phyloP scores from a whole-genome alignment of 2,113 vertebrate genomes.

The Lampris incognitus region DNA sequence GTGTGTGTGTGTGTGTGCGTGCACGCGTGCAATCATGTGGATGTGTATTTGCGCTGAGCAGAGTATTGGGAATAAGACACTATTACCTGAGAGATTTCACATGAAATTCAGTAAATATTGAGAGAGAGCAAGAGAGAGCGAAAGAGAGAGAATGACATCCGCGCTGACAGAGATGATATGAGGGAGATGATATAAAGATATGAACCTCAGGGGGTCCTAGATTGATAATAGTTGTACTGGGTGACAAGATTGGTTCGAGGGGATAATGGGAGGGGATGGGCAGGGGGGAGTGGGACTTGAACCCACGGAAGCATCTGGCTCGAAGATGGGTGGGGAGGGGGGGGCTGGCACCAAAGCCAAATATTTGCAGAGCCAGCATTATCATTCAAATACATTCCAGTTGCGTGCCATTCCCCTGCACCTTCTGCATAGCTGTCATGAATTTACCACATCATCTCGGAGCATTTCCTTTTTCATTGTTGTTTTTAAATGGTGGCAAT shows the following conservation, averaged over 20 bases:
- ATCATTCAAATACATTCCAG: neutral
- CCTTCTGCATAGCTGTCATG: neutral
- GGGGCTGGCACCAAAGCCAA: constrained; percentile 11
- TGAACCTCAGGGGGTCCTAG: constrained; percentile 58
- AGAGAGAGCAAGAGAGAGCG: constrained; percentile 30
- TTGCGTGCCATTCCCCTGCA: no score
- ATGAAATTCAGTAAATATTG: constrained; percentile 75
- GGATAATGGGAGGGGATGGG: constrained; percentile 1
- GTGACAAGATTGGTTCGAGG: constrained; percentile 54
- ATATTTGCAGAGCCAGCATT: neutral
- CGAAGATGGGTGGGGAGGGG: constrained; percentile 3
- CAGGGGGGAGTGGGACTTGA: constrained; percentile 56
- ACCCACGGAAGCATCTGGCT: constrained; percentile 64
- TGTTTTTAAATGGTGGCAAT: constrained; percentile 32
- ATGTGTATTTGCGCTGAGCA: constrained; percentile 14
- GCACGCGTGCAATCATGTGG: neutral
- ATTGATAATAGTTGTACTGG: constrained; percentile 75
- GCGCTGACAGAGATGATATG: neutral
- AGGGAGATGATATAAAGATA: constrained; percentile 53
- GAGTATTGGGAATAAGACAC: constrained; percentile 68
- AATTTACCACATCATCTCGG: constrained; percentile 10
- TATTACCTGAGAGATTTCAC: constrained; percentile 68
- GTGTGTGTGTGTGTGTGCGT: constrained; percentile 5
- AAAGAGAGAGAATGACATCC: neutral
- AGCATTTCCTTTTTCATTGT: constrained; percentile 40